phyloP scores from a whole-genome alignment of 2,888 invertebrate genomes.

The Leucoma salicis region DNA sequence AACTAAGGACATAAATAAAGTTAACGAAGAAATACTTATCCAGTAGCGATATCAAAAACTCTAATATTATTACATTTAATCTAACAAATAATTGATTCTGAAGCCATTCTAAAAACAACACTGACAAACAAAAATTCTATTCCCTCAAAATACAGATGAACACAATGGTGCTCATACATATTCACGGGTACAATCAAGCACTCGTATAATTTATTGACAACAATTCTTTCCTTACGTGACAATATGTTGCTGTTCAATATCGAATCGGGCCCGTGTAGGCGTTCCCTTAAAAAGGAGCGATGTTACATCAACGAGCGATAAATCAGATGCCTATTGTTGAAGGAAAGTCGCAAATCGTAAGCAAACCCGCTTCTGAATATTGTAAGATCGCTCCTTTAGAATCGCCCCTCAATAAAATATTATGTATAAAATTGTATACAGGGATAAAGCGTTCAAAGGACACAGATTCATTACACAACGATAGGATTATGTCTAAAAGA shows the following conservation, averaged over 20 bases:
- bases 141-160: constrained; percentile 3
- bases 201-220: constrained; percentile 34
- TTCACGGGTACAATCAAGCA: constrained; percentile 33
- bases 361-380: constrained; percentile 44
- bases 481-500: constrained; percentile 26
- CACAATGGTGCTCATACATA: constrained; percentile 20
- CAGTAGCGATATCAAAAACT: no score
- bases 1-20: no score
- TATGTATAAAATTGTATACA: constrained; percentile 33
- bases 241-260: constrained; percentile 41
- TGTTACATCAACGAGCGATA: constrained; percentile 52
- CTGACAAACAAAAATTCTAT: constrained; percentile 12
- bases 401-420: constrained; percentile 37
- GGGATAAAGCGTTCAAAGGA: constrained; percentile 16
- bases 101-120: constrained; percentile 16
- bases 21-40: no score
- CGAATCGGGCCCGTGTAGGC: constrained; percentile 45
- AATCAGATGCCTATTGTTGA: constrained; percentile 59
- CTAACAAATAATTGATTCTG: no score
- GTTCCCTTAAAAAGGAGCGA: constrained; percentile 50
- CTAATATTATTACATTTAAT: no score
- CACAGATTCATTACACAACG: constrained; percentile 23
- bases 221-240: constrained; percentile 34
- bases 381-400: constrained; percentile 37
- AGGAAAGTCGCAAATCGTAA: constrained; percentile 56